Conservation (phyloP, 2,797 vertebrate genomes). For the Sebastes variabilis region DNA sequence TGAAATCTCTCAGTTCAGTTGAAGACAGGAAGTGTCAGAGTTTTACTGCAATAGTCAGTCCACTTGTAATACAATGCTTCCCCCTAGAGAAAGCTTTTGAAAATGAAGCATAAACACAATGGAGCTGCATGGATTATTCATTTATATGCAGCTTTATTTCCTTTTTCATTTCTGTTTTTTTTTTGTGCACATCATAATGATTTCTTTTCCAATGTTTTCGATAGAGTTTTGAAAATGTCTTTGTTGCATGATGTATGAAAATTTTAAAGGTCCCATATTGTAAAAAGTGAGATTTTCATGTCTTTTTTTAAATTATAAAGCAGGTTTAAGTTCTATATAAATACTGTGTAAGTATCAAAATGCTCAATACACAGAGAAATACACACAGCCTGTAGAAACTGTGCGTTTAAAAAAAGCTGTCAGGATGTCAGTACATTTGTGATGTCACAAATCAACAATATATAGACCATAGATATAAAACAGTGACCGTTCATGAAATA, state of each 20-base stretch:
- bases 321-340: too few relatives aligned
- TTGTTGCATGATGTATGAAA: background rate
- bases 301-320: too few relatives aligned
- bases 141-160: background rate
- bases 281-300: too few relatives aligned
- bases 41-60: background rate
- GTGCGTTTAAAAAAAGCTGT: too few relatives aligned
- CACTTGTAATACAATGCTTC: slow-evolving; percentile 51
- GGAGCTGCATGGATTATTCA: background rate
- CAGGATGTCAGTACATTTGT: too few relatives aligned
- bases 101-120: background rate
- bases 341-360: too few relatives aligned
- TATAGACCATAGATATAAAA: too few relatives aligned
- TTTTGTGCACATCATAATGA: background rate
- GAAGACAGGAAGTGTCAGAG: background rate
- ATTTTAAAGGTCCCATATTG: too few relatives aligned
- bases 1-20: background rate
- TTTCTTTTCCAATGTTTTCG: background rate
- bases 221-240: background rate
- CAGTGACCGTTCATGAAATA: too few relatives aligned
- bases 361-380: too few relatives aligned
- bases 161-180: background rate
- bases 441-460: too few relatives aligned
- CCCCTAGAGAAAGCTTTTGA: slow-evolving; percentile 48
- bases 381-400: too few relatives aligned